phyloP scores from a whole-genome alignment of 2,888 invertebrate genomes.

The Megastigmus dorsalis region DNA sequence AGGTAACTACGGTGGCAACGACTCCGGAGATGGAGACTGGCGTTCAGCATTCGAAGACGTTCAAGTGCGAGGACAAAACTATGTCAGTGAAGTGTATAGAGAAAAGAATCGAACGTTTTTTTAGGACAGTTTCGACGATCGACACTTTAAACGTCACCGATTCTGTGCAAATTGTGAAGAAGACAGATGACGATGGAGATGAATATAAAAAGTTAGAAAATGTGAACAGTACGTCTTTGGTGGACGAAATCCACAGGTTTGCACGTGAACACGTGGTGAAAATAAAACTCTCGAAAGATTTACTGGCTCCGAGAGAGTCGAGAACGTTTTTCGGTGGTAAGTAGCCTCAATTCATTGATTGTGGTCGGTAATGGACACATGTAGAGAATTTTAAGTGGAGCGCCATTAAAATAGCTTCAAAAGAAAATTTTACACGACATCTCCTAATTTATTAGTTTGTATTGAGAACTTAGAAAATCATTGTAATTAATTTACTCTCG shows the following conservation, averaged over 20 bases:
- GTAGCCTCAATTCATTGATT: slow-evolving; percentile 53
- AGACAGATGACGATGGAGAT: not conserved
- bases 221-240: slow-evolving; percentile 72
- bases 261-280: slow-evolving; percentile 79
- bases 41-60: slow-evolving; percentile 27
- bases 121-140: slow-evolving; percentile 78
- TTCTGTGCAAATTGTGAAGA: slow-evolving; percentile 75
- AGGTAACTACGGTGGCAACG: slow-evolving; percentile 31
- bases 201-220: slow-evolving; percentile 19
- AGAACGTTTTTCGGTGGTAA: slow-evolving; percentile 72
- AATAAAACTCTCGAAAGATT: slow-evolving; percentile 79
- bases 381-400: not conserved
- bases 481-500: too few species aligned
- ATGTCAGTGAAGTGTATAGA: slow-evolving; percentile 62
- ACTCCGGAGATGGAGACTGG: slow-evolving; percentile 28
- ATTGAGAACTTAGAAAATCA: too few species aligned
- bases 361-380: slow-evolving; percentile 12
- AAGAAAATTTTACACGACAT: too few species aligned
- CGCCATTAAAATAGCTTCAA: too few species aligned
- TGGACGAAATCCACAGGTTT: slow-evolving; percentile 78
- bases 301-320: slow-evolving; percentile 63
- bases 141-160: slow-evolving; percentile 78
- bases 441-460: too few species aligned
- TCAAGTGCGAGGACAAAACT: slow-evolving; percentile 36
- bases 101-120: slow-evolving; percentile 75